phyloP scores from a whole-genome alignment of 1,140 invertebrate genomes.

The Acyrthosiphon pisum region DNA sequence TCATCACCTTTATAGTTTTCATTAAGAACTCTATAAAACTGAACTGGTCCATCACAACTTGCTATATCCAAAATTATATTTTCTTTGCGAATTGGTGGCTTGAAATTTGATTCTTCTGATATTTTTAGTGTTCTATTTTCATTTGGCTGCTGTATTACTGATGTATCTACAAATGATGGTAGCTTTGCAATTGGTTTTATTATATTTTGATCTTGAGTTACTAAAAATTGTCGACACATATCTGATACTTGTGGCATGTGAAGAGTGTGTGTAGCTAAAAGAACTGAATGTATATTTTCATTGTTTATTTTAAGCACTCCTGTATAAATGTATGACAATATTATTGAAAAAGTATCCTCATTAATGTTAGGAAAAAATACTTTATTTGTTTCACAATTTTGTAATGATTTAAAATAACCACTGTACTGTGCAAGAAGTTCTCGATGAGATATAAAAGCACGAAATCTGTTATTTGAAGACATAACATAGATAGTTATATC shows the following conservation, averaged over 20 bases:
- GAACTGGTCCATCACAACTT: constrained; percentile 85
- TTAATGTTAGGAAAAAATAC: constrained; percentile 69
- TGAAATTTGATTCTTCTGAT: constrained; percentile 51
- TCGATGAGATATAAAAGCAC: constrained; percentile 68
- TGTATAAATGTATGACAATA: constrained; percentile 80
- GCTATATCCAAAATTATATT: constrained; percentile 80
- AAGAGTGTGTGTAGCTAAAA: constrained; percentile 76
- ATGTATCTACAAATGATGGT: background rate
- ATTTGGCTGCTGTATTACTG: constrained; percentile 36
- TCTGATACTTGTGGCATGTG: constrained; percentile 79
- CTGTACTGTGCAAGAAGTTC: constrained; percentile 74
- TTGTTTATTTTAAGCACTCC: constrained; percentile 74
- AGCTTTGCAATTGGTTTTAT: constrained; percentile 47
- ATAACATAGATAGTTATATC: constrained; percentile 61
- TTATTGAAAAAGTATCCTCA: constrained; percentile 74
- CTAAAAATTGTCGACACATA: constrained; percentile 68
- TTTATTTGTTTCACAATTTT: constrained; percentile 60
- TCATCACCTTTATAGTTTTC: constrained; percentile 70
- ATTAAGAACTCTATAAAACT: constrained; percentile 80
- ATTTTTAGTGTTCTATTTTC: constrained; percentile 51
- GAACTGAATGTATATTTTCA: constrained; percentile 76
- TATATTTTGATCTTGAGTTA: constrained; percentile 32
- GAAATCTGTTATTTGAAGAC: constrained; percentile 66
- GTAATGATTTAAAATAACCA: constrained; percentile 72
- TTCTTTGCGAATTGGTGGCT: constrained; percentile 58